These are phyloP conservation scores for Pantherophis guttatus DNA, from an alignment of 2,113 vertebrate species.

Conservation along the genomic window DNA sequence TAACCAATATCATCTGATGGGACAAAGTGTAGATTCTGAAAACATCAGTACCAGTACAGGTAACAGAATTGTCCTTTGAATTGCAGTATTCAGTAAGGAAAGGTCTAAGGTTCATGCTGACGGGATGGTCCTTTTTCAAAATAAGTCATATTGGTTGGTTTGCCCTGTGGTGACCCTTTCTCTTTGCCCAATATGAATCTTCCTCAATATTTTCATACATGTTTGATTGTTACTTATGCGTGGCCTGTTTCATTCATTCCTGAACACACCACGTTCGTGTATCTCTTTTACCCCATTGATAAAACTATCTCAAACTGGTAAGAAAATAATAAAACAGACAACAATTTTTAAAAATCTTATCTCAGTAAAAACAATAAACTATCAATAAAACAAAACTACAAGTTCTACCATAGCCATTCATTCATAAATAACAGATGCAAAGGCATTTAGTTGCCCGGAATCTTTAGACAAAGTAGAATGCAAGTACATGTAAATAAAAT, in stretches of 20 bases:
- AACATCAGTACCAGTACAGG: slow-evolving; percentile 94
- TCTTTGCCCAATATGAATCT: neutral
- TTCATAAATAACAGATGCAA: neutral
- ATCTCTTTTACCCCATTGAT: neutral
- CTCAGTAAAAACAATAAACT: neutral
- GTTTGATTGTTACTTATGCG: neutral
- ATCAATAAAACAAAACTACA: neutral
- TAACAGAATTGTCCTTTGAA: slow-evolving; percentile 51
- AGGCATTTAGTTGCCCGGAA: neutral
- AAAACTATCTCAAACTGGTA: neutral
- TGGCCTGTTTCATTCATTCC: neutral
- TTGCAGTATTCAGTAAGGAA: neutral
- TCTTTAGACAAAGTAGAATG: neutral
- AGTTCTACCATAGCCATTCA: neutral
- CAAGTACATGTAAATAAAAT: neutral
- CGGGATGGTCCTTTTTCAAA: neutral
- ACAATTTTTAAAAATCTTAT: neutral
- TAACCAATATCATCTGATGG: slow-evolving; percentile 94
- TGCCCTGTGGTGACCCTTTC: neutral
- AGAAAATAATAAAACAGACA: neutral
- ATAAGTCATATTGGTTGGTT: neutral
- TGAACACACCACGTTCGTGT: neutral
- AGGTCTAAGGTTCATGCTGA: neutral
- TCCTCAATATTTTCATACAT: neutral
- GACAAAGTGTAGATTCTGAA: slow-evolving; percentile 88